Base-by-base conservation (phyloP, 1,140 invertebrate genomes). In the Phthorimaea operculella region DNA sequence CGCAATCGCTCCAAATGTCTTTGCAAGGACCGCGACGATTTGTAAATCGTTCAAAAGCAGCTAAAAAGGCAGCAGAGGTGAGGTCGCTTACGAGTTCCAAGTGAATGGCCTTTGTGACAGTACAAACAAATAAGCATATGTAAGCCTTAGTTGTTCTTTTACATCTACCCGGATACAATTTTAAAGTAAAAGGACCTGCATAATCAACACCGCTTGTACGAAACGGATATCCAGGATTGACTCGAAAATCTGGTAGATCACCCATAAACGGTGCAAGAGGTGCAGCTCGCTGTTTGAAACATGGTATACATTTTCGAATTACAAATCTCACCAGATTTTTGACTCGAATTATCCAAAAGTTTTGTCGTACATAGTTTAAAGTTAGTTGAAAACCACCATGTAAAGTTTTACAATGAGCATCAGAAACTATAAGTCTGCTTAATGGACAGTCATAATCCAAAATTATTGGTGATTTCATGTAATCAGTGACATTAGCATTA, bases 1-100 rank as follows among this genome's bases (percentile, higher is more conserved):
- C 79, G 55, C 67, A 65, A 54, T 83, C 74, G 33, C 57, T 70
- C 39, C 60, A 70, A 8, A 85, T 55, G 18, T 59, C n/a, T 7
- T 39, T n/a, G 14, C 67, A 58, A 39, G 51, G 52, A 15, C 76
- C 74, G 49, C 76, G 34, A 34, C 71, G 28, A 44, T 64, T n/a
- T n/a, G 68, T 61, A 55, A 83, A 84, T 44, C 72, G 51, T 33
- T 52, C 51, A 8, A 83, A 66, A 15, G 66, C 57, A 45, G 60
- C 51, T 4, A 82, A 12, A 54, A 81, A 74, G n/a, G 57, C 44
- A 11, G 57, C 55, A 14, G 60, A 55, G 3, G 51, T 57, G n/a
- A 66, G 33, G 33, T 65, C 64, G 7, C 49, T 54, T 9, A 76
- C 64, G 8, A 70, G 50, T 57, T 82, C 78, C 36, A 84, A 49